These are phyloP conservation scores for Apteryx owenii DNA, from an alignment of 2,113 vertebrate species.

Conservation along the genomic window DNA sequence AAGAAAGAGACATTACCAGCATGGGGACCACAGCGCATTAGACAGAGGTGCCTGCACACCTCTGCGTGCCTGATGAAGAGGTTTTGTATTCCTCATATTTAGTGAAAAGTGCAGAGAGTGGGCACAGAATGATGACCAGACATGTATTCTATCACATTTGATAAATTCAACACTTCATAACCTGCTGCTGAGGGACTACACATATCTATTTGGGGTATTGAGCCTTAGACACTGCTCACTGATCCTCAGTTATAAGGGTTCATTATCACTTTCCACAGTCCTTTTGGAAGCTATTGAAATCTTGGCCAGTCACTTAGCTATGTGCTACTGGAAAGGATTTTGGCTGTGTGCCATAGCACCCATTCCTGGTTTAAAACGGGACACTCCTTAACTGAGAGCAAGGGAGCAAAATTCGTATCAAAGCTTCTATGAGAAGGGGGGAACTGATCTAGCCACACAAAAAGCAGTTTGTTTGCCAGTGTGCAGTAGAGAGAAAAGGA, in stretches of 20 bases:
- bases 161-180: not conserved
- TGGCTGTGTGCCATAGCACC: not conserved
- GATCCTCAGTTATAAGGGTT: not conserved
- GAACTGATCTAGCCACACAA: not conserved
- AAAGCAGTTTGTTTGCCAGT: not conserved
- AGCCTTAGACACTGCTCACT: not conserved
- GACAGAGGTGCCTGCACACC: not conserved
- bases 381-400: not conserved
- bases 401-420: not conserved
- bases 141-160: not conserved
- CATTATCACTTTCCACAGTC: not conserved
- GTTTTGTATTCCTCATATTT: not conserved
- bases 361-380: not conserved
- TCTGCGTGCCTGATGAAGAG: not conserved
- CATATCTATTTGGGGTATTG: not conserved
- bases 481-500: not conserved
- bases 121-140: not conserved
- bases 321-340: not conserved
- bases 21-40: rapidly evolving
- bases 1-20: not conserved
- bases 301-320: not conserved
- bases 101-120: not conserved
- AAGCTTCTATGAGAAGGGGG: not conserved
- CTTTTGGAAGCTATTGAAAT: not conserved
- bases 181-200: not conserved